A percentile compares a stretch with the other conserved stretches of the same genome.
Evolutionary conservation across 2,888 invertebrate species (phyloP).

Genomic region (Automeris io): DNA sequence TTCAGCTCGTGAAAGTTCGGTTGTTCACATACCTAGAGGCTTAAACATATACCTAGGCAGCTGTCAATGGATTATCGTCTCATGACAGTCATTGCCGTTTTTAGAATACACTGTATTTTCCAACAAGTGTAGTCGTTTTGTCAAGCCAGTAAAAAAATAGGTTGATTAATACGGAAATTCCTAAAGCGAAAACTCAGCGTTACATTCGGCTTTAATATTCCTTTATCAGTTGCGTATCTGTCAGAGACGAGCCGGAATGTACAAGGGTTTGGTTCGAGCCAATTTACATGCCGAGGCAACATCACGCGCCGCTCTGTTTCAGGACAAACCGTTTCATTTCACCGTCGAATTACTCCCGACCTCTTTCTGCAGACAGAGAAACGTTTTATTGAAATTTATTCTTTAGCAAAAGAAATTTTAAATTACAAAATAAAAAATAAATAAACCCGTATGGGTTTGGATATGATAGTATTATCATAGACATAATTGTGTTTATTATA

Average conservation of each 20-base stretch:
- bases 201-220: slow-evolving; percentile 17
- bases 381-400: slow-evolving; percentile 1
- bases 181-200: not conserved
- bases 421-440: too few relatives aligned
- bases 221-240: slow-evolving; percentile 14
- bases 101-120: too few relatives aligned
- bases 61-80: too few relatives aligned
- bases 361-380: slow-evolving; percentile 1
- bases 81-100: too few relatives aligned
- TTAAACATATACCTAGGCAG: too few relatives aligned
- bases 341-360: slow-evolving; percentile 5
- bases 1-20: too few relatives aligned
- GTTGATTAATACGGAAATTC: not conserved
- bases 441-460: too few relatives aligned
- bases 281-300: slow-evolving; percentile 37
- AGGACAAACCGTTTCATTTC: slow-evolving; percentile 48
- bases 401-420: not conserved
- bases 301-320: slow-evolving; percentile 35
- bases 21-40: too few relatives aligned
- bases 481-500: too few relatives aligned
- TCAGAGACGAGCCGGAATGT: slow-evolving; percentile 3
- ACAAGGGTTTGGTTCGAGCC: slow-evolving; percentile 16
- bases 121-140: too few relatives aligned
- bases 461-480: too few relatives aligned
- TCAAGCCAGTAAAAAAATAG: too few relatives aligned